Percentiles rank a stretch among this genome's conserved stretches.
Evolutionary conservation across 1,140 invertebrate species (phyloP).

Genomic region (Procambarus clarkii): DNA sequence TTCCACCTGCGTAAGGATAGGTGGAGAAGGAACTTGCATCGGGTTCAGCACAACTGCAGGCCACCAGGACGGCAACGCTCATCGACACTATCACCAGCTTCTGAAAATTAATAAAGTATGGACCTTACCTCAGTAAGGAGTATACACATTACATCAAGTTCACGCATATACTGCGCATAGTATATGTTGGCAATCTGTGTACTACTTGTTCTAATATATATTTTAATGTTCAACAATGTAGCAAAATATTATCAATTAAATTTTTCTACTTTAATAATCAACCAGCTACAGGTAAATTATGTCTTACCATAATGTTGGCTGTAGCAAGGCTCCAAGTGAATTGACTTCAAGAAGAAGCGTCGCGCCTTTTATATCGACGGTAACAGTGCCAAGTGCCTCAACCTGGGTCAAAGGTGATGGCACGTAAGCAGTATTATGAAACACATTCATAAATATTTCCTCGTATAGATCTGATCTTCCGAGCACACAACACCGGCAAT

Average conservation of each 20-base stretch:
- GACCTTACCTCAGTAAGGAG: too few species aligned
- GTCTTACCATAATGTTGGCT: neutral
- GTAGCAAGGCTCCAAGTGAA: neutral
- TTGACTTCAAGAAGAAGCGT: neutral
- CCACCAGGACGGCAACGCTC: neutral
- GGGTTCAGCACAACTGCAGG: neutral
- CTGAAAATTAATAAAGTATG: neutral
- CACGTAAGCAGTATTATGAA: neutral
- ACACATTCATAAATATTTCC: too few species aligned
- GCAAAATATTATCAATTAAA: too few species aligned
- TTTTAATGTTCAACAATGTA: too few species aligned
- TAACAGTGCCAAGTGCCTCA: neutral
- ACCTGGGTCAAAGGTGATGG: neutral
- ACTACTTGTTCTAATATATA: too few species aligned
- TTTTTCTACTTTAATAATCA: too few species aligned
- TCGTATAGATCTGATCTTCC: too few species aligned
- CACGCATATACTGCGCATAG: too few species aligned
- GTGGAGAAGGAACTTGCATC: neutral
- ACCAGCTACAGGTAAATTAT: too few species aligned
- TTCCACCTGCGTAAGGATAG: neutral
- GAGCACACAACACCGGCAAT: too few species aligned
- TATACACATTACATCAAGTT: too few species aligned
- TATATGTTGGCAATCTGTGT: too few species aligned
- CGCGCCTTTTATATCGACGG: neutral
- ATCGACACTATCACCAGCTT: neutral